phyloP scores from a whole-genome alignment of 2,113 vertebrate genomes.

The Cynocephalus volans region DNA sequence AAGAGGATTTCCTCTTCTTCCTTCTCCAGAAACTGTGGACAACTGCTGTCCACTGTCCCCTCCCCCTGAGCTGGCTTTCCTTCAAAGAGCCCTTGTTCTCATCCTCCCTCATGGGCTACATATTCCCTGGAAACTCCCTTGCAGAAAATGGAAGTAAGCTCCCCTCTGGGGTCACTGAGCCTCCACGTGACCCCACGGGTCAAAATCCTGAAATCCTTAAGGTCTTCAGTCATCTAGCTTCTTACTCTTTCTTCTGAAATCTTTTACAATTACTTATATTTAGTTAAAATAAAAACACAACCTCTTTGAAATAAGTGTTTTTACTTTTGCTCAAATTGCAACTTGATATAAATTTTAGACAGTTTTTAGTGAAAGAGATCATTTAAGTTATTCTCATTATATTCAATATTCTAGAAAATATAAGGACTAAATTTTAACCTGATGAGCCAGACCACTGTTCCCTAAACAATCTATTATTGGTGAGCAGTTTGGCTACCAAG shows the following conservation, averaged over 20 bases:
- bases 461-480: not conserved
- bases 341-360: constrained; percentile 8
- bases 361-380: not conserved
- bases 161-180: not conserved
- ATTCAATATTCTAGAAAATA: constrained; percentile 34
- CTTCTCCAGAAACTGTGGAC: not conserved
- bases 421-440: not conserved
- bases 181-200: not conserved
- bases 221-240: not conserved
- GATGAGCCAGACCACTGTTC: not conserved
- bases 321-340: not conserved
- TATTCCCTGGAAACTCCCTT: not conserved
- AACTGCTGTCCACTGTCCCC: not conserved
- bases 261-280: not conserved
- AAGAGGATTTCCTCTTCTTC: not conserved
- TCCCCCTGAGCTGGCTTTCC: not conserved
- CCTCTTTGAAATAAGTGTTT: not conserved
- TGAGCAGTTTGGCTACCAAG: not conserved
- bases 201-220: not conserved
- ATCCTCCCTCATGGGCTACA: not conserved
- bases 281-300: not conserved
- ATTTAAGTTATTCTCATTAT: not conserved
- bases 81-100: not conserved
- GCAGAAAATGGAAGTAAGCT: not conserved
- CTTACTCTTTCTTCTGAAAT: not conserved